Evolutionary conservation across 1,140 invertebrate genomes (phyloP).

Genomic region (Megathymus violae): DNA sequence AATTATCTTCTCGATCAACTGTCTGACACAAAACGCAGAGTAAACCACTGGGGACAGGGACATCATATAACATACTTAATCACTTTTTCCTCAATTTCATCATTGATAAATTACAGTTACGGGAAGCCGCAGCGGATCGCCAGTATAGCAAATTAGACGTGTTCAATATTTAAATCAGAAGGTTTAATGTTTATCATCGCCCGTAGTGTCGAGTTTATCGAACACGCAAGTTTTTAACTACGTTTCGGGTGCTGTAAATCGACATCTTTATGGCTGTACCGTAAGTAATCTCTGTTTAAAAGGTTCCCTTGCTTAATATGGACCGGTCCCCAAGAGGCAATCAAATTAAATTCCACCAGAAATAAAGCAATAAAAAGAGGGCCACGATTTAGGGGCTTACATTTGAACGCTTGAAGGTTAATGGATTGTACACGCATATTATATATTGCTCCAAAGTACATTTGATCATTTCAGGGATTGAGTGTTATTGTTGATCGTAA

Average conservation of each 20-base stretch:
- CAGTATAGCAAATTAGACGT: no score
- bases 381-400: constrained; percentile 44
- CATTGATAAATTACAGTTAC: no score
- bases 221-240: background rate
- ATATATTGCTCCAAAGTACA: constrained; percentile 2
- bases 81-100: no score
- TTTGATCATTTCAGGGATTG: constrained; percentile 1
- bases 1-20: no score
- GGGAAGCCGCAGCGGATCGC: no score
- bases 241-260: background rate
- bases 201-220: no score
- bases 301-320: constrained; percentile 17
- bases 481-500: background rate
- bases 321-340: constrained; percentile 47
- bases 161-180: no score
- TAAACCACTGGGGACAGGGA: no score
- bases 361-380: constrained; percentile 54
- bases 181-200: no score
- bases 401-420: constrained; percentile 48
- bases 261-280: constrained; percentile 8
- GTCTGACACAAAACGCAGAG: no score
- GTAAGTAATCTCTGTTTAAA: constrained; percentile 19
- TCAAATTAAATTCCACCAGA: constrained; percentile 49
- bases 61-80: no score
- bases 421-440: constrained; percentile 35